Conservation (phyloP, 2,888 invertebrate species). For the Ophion obscuratus region DNA sequence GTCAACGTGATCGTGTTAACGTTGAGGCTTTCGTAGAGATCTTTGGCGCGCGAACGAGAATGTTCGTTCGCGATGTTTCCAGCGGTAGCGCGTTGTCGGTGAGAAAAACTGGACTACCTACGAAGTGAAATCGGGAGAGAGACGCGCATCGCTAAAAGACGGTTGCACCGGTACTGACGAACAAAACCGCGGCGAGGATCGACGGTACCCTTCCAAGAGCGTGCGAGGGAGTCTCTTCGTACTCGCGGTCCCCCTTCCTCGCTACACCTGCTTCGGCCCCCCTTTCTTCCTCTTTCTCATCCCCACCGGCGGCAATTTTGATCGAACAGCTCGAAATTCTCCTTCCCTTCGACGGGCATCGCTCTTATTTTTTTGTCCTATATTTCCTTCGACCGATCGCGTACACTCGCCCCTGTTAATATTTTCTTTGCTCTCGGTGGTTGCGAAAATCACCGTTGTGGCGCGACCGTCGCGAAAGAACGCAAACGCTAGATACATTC, state of each 20-base stretch:
- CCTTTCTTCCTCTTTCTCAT: constrained; percentile 57
- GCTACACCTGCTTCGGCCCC: constrained; percentile 33
- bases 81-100: too few species aligned
- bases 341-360: constrained; percentile 56
- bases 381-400: constrained; percentile 16
- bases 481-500: not conserved
- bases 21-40: too few species aligned
- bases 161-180: constrained; percentile 77
- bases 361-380: constrained; percentile 22
- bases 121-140: not conserved
- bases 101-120: not conserved
- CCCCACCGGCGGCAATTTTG: constrained; percentile 60
- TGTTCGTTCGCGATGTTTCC: too few species aligned
- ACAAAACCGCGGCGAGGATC: constrained; percentile 71
- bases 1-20: too few species aligned
- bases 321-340: constrained; percentile 59
- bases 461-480: not conserved
- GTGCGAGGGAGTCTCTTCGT: constrained; percentile 71
- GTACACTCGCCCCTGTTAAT: not conserved
- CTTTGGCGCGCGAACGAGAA: too few species aligned
- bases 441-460: not conserved
- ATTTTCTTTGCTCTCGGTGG: not conserved
- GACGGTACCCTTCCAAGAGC: constrained; percentile 57
- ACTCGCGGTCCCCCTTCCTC: constrained; percentile 60
- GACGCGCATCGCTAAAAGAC: constrained; percentile 69